Conservation (phyloP, 2,113 vertebrate species). For the Python bivittatus region DNA sequence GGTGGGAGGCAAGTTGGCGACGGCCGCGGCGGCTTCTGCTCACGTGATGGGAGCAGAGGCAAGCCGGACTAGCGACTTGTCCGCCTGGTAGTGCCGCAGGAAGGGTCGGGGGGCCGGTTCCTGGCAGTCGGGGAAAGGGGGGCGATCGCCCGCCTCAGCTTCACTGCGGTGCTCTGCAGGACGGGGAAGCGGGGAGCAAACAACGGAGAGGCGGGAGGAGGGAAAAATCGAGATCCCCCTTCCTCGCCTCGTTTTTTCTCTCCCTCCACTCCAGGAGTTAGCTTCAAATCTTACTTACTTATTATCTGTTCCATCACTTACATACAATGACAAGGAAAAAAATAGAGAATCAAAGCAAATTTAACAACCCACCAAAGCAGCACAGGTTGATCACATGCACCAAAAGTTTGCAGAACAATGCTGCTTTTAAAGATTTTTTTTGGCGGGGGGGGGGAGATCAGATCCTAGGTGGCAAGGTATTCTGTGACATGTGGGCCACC, state of each 20-base stretch:
- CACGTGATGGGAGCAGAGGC: conserved; percentile 50
- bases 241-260: not conserved
- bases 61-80: not conserved
- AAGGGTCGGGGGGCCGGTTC: not conserved
- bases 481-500: too few relatives aligned
- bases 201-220: not conserved
- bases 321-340: too few relatives aligned
- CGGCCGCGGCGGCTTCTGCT: conserved; percentile 10
- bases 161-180: not conserved
- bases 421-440: too few relatives aligned
- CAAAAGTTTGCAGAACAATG: too few relatives aligned
- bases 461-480: too few relatives aligned
- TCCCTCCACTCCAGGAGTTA: not conserved
- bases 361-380: too few relatives aligned
- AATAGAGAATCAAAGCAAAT: too few relatives aligned
- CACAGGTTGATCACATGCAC: too few relatives aligned
- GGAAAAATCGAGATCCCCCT: not conserved
- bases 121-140: not conserved
- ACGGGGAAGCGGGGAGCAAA: not conserved
- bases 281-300: not conserved
- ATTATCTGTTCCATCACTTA: too few relatives aligned
- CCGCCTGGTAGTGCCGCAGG: too few relatives aligned
- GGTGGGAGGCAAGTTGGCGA: conserved; percentile 11
- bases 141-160: not conserved
- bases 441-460: too few relatives aligned